Evolutionary conservation across 2,113 vertebrate species (phyloP).

Genomic region (Atractosteus spatula): DNA sequence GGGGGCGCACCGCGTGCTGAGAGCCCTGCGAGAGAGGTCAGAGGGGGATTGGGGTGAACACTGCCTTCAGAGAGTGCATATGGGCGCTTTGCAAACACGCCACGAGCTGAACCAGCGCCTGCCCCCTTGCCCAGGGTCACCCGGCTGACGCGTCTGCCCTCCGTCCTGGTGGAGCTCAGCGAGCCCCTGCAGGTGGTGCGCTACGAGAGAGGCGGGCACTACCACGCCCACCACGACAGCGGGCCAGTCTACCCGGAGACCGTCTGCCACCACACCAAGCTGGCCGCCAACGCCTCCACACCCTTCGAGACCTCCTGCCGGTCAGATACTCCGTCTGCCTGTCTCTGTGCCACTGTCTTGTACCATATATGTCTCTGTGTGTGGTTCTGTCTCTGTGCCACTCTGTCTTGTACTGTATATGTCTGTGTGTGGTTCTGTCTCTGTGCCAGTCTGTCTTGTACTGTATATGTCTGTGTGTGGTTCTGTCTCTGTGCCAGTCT

Average conservation of each 20-base stretch:
- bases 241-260: slow-evolving; percentile 79
- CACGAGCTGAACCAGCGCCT: not conserved
- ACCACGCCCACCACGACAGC: slow-evolving; percentile 91
- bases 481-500: no score
- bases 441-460: no score
- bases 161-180: slow-evolving; percentile 84
- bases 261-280: slow-evolving; percentile 85
- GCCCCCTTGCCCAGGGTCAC: slow-evolving; percentile 71
- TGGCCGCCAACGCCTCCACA: slow-evolving; percentile 77
- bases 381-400: no score
- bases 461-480: no score
- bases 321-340: slow-evolving; percentile 50
- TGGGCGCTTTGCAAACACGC: not conserved
- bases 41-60: slow-evolving; percentile 3
- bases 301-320: slow-evolving; percentile 89
- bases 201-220: slow-evolving; percentile 85
- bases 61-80: not conserved
- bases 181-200: slow-evolving; percentile 91
- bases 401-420: no score
- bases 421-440: no score
- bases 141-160: slow-evolving; percentile 81
- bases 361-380: no score
- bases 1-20: slow-evolving; percentile 85
- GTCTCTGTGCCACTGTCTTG: not conserved
- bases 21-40: slow-evolving; percentile 83